Evolutionary conservation across 2,888 invertebrate species (phyloP), one percentile per base, ranked within the genome.

Genomic region (Lepidocyrtinus sp.): DNA sequence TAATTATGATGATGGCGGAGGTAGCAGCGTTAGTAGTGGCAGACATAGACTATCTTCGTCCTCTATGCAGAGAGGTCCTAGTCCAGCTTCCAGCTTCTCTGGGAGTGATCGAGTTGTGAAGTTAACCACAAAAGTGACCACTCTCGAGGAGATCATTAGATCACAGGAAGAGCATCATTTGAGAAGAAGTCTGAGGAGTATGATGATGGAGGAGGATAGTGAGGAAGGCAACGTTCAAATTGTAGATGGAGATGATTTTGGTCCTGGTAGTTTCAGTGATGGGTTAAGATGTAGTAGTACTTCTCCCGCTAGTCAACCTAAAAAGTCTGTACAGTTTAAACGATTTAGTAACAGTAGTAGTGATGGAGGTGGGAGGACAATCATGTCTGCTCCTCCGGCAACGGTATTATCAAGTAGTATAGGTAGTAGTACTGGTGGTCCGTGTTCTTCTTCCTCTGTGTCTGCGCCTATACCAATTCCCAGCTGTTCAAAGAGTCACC

Each of bases 81-180:
- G 63, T 77, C 65, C 83, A 55, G 61, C 82, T 26, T 64, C 78
- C 2, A 62, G 63, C 59, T 70, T 55, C 36, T 46, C 63, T 50
- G 50, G 50, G 17, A n/a, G 50, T 15, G 83, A 81, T 27, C 74
- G 75, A 46, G 78, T 82, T 21, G 77, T 82, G 65, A 86, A 84
- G 73, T 79, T 85, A 26, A 83, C 84, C 59, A 83, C 86, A 15
- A 86, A 82, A 74, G 86, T 86, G 19, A 86, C 86, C 45, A 86
- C 86, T 7, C 67, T 84, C 9, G 86, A 86, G 26, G 86, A 86
- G 71, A 85, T 86, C 61, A 22, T 85, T 2, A 67, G 78, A 65
- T 73, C 81, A 25, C 86, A 85, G 62, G 71, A 80, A 21, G 72
- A 67, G 1, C 59, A 24, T 27, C 46, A 46, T 19, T 17, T 17